Evolutionary conservation across 2,888 invertebrate species (phyloP).

Genomic region (Tiliacea citrago): DNA sequence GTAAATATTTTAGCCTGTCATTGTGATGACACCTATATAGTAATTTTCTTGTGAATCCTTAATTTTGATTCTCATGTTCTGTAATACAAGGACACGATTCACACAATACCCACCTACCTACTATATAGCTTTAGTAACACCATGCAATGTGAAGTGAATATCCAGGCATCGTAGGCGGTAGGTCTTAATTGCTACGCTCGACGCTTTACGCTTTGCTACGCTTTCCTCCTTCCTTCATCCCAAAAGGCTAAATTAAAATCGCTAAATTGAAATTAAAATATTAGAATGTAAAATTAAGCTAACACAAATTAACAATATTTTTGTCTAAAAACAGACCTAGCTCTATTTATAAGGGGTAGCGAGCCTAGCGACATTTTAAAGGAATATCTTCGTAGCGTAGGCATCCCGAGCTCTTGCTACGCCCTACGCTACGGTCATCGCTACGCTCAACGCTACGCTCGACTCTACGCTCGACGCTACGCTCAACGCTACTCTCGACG

Average conservation of each 20-base stretch:
- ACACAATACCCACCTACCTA: background rate
- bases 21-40: conserved; percentile 13
- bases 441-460: background rate
- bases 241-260: no score
- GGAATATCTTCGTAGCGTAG: no score
- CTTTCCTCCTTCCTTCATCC: background rate
- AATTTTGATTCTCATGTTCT: conserved; percentile 3
- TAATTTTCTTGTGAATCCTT: conserved; percentile 5
- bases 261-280: no score
- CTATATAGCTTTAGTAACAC: background rate
- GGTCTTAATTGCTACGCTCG: background rate
- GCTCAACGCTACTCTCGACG: background rate
- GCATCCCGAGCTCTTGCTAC: no score
- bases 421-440: background rate
- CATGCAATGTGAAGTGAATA: background rate
- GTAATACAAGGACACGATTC: background rate
- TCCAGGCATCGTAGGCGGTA: background rate
- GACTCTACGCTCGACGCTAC: background rate
- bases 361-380: background rate
- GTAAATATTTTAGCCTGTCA: conserved; percentile 14
- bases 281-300: background rate
- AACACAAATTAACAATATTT: background rate
- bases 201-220: background rate
- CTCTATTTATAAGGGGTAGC: no score
- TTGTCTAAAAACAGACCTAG: background rate